Evolutionary conservation across 2,797 vertebrate genomes (phyloP).

Genomic region (Phylloscopus collybita): DNA sequence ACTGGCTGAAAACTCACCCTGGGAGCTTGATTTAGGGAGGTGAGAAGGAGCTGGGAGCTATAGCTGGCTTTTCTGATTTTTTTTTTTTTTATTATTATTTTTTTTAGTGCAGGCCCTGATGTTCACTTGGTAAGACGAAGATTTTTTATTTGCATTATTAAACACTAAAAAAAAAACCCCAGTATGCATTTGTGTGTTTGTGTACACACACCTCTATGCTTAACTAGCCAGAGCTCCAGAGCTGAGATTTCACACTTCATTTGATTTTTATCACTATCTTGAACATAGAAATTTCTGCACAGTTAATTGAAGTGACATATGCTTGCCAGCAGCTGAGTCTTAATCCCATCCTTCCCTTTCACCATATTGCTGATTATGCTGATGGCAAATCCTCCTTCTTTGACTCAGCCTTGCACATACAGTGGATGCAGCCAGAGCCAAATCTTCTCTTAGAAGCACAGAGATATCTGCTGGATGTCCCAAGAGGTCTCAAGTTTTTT

Average conservation of each 20-base stretch:
- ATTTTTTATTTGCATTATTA: background rate
- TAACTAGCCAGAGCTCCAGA: conserved; percentile 12
- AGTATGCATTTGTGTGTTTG: background rate
- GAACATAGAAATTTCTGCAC: background rate
- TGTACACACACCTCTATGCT: background rate
- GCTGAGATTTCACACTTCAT: conserved; percentile 22
- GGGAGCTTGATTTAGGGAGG: background rate
- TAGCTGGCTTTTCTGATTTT: background rate
- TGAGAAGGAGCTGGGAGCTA: background rate
- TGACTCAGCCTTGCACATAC: conserved; percentile 15
- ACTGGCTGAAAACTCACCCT: background rate
- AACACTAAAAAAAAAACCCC: background rate
- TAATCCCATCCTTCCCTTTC: conserved; percentile 43
- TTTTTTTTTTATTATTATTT: background rate
- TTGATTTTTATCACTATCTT: conserved; percentile 46
- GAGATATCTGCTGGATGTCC: background rate
- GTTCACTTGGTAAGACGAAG: background rate
- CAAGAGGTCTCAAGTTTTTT: background rate
- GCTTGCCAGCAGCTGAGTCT: conserved; percentile 43
- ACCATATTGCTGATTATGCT: conserved; percentile 44
- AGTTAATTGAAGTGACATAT: conserved; percentile 52
- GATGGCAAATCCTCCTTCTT: conserved; percentile 18
- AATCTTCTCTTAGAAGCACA: background rate
- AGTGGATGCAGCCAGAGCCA: conserved; percentile 5
- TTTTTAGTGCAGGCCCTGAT: background rate